These are phyloP conservation scores for Drosophila affinis DNA, from an alignment of 2,888 invertebrate species.

Conservation along the genomic window DNA sequence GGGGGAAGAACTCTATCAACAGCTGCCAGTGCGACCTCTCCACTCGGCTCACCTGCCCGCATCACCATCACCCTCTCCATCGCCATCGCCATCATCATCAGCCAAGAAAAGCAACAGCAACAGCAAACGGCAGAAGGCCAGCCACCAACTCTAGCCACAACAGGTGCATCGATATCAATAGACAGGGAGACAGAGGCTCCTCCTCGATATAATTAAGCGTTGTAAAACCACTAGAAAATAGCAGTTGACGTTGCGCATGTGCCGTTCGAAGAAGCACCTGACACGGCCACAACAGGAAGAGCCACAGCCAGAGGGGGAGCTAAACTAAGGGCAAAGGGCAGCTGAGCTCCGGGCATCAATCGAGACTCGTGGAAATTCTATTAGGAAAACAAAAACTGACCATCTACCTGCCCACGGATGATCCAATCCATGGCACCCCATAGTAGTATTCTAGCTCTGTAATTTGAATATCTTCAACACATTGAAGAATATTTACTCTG, in stretches of 20 bases:
- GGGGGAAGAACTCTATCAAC: constrained; percentile 32
- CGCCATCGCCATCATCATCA: not conserved
- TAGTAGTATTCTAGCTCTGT: constrained; percentile 19
- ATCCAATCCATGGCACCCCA: constrained; percentile 6
- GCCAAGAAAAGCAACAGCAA: constrained; percentile 2
- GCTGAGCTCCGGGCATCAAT: constrained; percentile 43
- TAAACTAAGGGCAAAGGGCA: constrained; percentile 8
- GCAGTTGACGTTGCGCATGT: constrained; percentile 64
- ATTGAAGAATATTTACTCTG: constrained; percentile 54
- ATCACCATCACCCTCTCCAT: constrained; percentile 2
- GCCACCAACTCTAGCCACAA: constrained; percentile 55
- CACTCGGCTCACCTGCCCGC: constrained; percentile 32
- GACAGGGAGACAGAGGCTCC: constrained; percentile 28
- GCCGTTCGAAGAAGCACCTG: constrained; percentile 61
- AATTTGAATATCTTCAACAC: constrained; percentile 64
- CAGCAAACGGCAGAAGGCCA: constrained; percentile 18
- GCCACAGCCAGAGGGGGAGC: not conserved
- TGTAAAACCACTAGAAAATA: constrained; percentile 55
- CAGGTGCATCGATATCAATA: constrained; percentile 59
- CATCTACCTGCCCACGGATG: constrained; percentile 35
- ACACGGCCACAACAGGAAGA: constrained; percentile 35
- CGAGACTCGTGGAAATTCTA: constrained; percentile 68
- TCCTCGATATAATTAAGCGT: constrained; percentile 69
- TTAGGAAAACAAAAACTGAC: constrained; percentile 37
- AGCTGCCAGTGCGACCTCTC: constrained; percentile 27